phyloP scores from a whole-genome alignment of 1,140 invertebrate species.

The Zelostemma sp. region DNA sequence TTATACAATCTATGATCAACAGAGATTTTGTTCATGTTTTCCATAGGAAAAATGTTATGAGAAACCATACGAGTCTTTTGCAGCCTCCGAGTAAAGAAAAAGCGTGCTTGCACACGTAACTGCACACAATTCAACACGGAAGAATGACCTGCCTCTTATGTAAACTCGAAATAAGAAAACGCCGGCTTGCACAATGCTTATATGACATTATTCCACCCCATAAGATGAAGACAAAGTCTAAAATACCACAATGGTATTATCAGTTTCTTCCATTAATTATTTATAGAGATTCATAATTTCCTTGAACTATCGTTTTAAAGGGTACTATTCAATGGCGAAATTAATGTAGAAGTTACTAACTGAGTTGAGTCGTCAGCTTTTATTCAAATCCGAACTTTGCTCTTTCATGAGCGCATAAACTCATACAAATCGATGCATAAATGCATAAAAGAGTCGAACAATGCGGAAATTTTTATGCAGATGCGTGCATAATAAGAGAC shows the following conservation, averaged over 20 bases:
- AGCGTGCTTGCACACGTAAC: conserved; percentile 39
- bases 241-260: background rate
- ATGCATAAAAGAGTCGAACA: background rate
- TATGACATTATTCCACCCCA: conserved; percentile 42
- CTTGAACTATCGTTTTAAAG: background rate
- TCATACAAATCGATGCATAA: background rate
- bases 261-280: background rate
- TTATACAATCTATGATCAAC: too few species aligned
- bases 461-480: background rate
- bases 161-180: conserved; percentile 51
- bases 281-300: background rate
- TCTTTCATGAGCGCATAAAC: background rate
- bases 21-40: too few species aligned
- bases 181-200: conserved; percentile 49
- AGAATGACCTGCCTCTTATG: conserved; percentile 46
- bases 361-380: too few species aligned
- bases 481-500: too few species aligned
- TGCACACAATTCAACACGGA: conserved; percentile 50
- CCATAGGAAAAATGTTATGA: too few species aligned
- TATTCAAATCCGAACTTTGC: too few species aligned
- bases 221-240: conserved; percentile 11
- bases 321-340: background rate
- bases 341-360: background rate
- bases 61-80: conserved; percentile 14
- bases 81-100: conserved; percentile 32